Percentiles rank a stretch among this genome's conserved stretches.
These are phyloP conservation scores for Dicaeum eximium DNA, from an alignment of 2,113 vertebrate genomes.

Conservation along the genomic window DNA sequence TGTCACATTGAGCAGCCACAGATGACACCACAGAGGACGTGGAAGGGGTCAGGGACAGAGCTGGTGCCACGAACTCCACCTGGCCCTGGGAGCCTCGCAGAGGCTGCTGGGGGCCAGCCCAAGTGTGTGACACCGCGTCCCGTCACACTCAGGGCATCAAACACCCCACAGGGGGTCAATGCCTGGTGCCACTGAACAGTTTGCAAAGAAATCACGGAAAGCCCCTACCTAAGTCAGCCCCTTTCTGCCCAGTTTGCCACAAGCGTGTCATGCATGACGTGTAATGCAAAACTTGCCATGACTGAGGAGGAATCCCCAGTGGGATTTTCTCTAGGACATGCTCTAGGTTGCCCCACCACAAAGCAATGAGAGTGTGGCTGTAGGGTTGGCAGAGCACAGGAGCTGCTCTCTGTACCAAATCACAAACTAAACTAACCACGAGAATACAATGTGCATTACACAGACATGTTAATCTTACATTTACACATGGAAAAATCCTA, in stretches of 20 bases:
- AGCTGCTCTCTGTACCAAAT: background rate
- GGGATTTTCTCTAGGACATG: background rate
- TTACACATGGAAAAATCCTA: background rate
- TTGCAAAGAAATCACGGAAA: background rate
- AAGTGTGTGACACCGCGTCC: accelerated
- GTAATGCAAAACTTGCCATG: background rate
- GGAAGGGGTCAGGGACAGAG: background rate
- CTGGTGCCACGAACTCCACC: accelerated
- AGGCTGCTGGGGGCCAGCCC: background rate
- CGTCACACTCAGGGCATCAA: accelerated
- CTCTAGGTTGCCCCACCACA: background rate
- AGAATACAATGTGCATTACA: background rate
- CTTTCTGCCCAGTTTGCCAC: background rate
- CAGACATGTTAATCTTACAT: background rate
- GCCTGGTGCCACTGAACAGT: background rate
- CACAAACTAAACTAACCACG: background rate
- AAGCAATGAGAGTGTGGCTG: accelerated
- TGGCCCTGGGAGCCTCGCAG: accelerated
- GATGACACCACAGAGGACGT: background rate
- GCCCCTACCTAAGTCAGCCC: background rate
- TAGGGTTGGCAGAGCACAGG: accelerated
- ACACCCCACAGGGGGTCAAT: background rate
- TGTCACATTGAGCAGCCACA: background rate
- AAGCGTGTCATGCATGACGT: background rate
- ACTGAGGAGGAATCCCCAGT: background rate